Conservation (phyloP, 2,797 vertebrate species). For the Sylvia borin region DNA sequence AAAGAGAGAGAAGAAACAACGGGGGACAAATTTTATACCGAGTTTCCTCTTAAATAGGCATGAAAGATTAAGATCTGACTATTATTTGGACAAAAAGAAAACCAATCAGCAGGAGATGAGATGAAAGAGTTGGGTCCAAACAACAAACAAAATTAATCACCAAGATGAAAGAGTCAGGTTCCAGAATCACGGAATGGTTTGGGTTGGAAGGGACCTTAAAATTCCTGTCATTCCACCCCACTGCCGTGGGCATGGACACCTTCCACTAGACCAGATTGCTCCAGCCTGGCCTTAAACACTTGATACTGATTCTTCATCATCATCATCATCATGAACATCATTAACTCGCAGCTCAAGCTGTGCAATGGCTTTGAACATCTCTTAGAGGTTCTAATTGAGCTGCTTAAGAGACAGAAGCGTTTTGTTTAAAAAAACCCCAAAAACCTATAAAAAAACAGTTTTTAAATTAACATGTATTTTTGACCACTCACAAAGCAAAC, state of each 20-base stretch:
- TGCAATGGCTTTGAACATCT: neutral
- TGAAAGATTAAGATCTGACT: neutral
- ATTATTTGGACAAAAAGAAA: neutral
- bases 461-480: no score
- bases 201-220: neutral
- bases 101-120: neutral
- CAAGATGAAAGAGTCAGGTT: neutral
- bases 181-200: neutral
- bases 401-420: neutral
- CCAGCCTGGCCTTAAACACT: neutral
- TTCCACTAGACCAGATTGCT: neutral
- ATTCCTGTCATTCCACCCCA: neutral
- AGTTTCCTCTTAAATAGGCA: neutral
- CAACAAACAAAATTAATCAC: neutral
- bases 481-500: no score
- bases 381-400: neutral
- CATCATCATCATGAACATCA: neutral
- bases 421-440: no score
- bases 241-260: neutral
- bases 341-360: neutral
- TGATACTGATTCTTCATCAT: neutral
- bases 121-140: neutral
- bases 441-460: no score
- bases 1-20: neutral
- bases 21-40: neutral